These are phyloP conservation scores for Artemisiospiza belli DNA, from an alignment of 2,113 vertebrate genomes.

Conservation along the genomic window DNA sequence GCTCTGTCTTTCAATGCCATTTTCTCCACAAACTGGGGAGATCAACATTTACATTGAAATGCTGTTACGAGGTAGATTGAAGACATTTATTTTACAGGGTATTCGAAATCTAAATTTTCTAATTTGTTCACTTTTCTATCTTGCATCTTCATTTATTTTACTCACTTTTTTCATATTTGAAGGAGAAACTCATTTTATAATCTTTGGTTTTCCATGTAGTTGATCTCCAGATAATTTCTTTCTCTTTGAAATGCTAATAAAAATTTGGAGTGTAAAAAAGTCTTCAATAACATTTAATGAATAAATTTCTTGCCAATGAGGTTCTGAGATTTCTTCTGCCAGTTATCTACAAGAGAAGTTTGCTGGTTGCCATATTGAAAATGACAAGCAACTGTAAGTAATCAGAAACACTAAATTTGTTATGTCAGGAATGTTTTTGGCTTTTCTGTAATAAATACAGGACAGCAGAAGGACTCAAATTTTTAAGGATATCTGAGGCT, in stretches of 20 bases:
- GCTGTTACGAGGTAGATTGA: not conserved
- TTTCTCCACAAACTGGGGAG: not conserved
- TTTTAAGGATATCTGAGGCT: not conserved
- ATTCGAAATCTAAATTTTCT: not conserved
- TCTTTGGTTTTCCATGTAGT: not conserved
- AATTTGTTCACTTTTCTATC: not conserved
- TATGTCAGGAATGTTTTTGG: not conserved
- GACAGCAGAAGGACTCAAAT: not conserved
- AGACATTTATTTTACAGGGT: not conserved
- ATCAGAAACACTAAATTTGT: slow-evolving; percentile 5
- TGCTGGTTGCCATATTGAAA: not conserved
- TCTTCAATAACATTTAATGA: slow-evolving; percentile 24
- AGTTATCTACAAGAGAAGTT: not conserved
- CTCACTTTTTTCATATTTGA: not conserved
- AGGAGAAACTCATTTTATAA: slow-evolving; percentile 4
- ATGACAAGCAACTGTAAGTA: slow-evolving; percentile 14
- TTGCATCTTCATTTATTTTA: not conserved
- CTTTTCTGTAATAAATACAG: not conserved
- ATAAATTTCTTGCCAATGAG: not conserved
- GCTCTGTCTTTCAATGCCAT: not conserved
- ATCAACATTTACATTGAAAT: not conserved
- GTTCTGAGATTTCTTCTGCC: not conserved
- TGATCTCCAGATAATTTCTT: not conserved
- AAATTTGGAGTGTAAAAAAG: not conserved
- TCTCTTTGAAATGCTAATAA: slow-evolving; percentile 14